These are phyloP conservation scores for Conus canariensis DNA, from an alignment of 2,888 invertebrate species.

Conservation along the genomic window DNA sequence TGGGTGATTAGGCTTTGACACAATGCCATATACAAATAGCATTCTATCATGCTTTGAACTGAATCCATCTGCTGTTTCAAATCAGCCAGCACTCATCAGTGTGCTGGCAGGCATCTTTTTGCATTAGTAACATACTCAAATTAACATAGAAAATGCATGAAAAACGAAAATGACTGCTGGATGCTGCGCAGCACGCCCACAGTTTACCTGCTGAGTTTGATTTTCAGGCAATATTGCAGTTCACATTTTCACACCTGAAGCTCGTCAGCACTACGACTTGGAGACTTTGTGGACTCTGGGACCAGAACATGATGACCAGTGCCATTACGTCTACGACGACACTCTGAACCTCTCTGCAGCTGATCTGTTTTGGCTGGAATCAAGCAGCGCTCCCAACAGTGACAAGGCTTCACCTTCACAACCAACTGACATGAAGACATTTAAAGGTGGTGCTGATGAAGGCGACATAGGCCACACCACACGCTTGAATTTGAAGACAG, in stretches of 20 bases:
- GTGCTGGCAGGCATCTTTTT: too few species aligned
- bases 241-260: constrained; percentile 89
- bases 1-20: too few species aligned
- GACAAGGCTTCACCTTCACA: not conserved
- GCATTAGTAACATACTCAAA: too few species aligned
- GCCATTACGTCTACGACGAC: constrained; percentile 51
- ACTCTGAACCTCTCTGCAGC: constrained; percentile 48
- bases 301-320: constrained; percentile 85
- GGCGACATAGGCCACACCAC: not conserved
- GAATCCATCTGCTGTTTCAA: too few species aligned
- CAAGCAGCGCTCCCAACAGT: not conserved
- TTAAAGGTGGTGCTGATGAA: not conserved
- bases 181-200: too few species aligned
- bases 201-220: too few species aligned
- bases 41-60: too few species aligned
- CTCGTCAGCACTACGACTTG: constrained; percentile 88
- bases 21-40: too few species aligned
- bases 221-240: too few species aligned
- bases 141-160: too few species aligned
- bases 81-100: too few species aligned
- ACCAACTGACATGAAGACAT: not conserved
- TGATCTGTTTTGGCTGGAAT: constrained; percentile 50
- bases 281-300: constrained; percentile 96
- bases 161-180: too few species aligned
- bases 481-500: not conserved